phyloP scores from a whole-genome alignment of 2,888 invertebrate genomes.

The Mycalesis mineus region DNA sequence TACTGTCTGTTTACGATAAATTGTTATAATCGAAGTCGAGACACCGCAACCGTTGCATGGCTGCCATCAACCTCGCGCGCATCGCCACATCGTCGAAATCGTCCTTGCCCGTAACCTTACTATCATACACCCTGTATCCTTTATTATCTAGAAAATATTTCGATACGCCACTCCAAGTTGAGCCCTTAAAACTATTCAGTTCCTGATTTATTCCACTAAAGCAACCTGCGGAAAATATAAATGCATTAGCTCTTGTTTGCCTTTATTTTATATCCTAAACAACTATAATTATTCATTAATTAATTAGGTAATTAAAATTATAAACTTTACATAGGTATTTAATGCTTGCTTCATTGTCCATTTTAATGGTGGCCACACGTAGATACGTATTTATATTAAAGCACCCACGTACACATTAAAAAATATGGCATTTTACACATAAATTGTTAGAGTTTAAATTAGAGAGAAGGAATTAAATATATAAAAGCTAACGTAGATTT shows the following conservation, averaged over 20 bases:
- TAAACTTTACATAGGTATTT: too few species aligned
- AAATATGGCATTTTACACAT: too few species aligned
- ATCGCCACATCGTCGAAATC: constrained; percentile 37
- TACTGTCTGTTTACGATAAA: constrained; percentile 10
- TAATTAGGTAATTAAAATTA: too few species aligned
- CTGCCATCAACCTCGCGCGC: constrained; percentile 48
- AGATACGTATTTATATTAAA: too few species aligned
- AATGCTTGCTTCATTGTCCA: too few species aligned
- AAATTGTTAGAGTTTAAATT: too few species aligned
- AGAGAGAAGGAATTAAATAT: too few species aligned
- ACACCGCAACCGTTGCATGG: constrained; percentile 49
- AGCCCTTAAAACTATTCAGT: constrained; percentile 18
- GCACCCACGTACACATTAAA: too few species aligned
- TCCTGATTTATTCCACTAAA: constrained; percentile 20
- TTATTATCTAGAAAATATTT: constrained; percentile 19
- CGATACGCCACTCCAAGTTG: constrained; percentile 21
- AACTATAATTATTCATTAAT: too few species aligned
- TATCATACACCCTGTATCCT: constrained; percentile 25
- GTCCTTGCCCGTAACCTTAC: constrained; percentile 3
- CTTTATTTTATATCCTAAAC: too few species aligned
- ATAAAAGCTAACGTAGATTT: too few species aligned
- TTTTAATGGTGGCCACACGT: too few species aligned
- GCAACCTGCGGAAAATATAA: constrained; percentile 9
- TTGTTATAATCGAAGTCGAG: constrained; percentile 43
- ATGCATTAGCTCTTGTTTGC: neutral